A percentile compares a stretch with the other conserved stretches of the same genome.
phyloP scores from a whole-genome alignment of 2,888 invertebrate genomes.

The Halocaridina rubra region DNA sequence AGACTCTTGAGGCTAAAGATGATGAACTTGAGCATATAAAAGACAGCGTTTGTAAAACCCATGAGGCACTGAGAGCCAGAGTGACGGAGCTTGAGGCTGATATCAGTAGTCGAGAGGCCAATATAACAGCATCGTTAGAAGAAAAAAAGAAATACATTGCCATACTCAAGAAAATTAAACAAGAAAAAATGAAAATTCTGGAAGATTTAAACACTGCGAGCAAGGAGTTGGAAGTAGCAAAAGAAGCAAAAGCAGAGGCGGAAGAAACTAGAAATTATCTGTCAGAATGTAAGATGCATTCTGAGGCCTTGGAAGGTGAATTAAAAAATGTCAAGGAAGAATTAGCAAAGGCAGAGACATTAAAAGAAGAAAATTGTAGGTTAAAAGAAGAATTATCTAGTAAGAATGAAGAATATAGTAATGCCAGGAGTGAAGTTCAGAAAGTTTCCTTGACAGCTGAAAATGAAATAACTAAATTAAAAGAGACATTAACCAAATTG shows the following conservation, averaged over 20 bases:
- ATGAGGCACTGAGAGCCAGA: neutral
- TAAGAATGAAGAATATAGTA: constrained; percentile 11
- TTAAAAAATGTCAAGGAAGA: neutral
- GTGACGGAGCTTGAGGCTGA: constrained; percentile 20
- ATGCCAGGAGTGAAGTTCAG: constrained; percentile 21
- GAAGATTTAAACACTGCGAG: neutral
- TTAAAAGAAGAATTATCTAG: neutral
- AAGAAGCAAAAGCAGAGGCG: neutral
- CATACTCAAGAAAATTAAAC: constrained; percentile 6
- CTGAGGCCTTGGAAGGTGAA: neutral
- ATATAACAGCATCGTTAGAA: constrained; percentile 15
- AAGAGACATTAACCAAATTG: constrained; percentile 16
- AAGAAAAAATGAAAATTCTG: constrained; percentile 11
- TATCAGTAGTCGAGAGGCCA: constrained; percentile 12
- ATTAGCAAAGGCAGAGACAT: neutral
- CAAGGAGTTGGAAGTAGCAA: neutral
- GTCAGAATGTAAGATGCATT: neutral
- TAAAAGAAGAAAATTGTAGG: neutral
- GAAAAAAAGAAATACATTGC: constrained; percentile 19
- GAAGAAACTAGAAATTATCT: neutral
- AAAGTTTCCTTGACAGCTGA: constrained; percentile 3
- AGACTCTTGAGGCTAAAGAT: neutral
- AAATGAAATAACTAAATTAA: constrained; percentile 16
- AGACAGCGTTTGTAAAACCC: neutral
- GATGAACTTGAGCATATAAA: neutral